Evolutionary conservation across 1,140 invertebrate species (phyloP).

Genomic region (Solenopsis invicta): DNA sequence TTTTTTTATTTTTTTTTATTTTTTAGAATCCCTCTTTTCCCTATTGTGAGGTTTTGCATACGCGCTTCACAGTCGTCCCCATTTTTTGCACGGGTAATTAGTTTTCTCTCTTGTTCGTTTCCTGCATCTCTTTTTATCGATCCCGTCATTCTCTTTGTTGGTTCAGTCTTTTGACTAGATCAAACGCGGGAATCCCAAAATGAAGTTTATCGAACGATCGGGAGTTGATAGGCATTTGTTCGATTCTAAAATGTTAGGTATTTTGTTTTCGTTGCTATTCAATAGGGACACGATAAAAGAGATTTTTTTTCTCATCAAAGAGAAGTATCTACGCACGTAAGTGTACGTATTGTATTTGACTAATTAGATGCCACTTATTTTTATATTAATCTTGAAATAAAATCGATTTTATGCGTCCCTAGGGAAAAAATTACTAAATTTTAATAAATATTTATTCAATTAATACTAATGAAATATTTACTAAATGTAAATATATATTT

Average conservation of each 20-base stretch:
- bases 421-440: too few species aligned
- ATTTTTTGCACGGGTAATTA: conserved; percentile 41
- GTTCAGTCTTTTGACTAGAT: conserved; percentile 43
- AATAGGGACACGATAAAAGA: conserved; percentile 1
- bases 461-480: too few species aligned
- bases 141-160: conserved; percentile 15
- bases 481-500: too few species aligned
- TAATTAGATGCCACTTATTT: background rate
- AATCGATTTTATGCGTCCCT: background rate
- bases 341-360: background rate
- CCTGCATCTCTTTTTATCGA: background rate
- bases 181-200: conserved; percentile 47
- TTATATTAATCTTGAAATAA: background rate
- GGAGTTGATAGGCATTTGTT: conserved; percentile 24
- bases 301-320: background rate
- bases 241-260: conserved; percentile 28
- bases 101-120: conserved; percentile 30
- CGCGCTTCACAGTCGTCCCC: background rate
- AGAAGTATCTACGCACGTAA: conserved; percentile 2
- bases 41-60: background rate
- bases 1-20: background rate
- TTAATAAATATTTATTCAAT: too few species aligned
- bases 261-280: background rate
- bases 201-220: conserved; percentile 49
- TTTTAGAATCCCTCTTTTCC: background rate